These are phyloP conservation scores for Pitta sordida DNA, from an alignment of 2,113 vertebrate genomes.

Conservation along the genomic window DNA sequence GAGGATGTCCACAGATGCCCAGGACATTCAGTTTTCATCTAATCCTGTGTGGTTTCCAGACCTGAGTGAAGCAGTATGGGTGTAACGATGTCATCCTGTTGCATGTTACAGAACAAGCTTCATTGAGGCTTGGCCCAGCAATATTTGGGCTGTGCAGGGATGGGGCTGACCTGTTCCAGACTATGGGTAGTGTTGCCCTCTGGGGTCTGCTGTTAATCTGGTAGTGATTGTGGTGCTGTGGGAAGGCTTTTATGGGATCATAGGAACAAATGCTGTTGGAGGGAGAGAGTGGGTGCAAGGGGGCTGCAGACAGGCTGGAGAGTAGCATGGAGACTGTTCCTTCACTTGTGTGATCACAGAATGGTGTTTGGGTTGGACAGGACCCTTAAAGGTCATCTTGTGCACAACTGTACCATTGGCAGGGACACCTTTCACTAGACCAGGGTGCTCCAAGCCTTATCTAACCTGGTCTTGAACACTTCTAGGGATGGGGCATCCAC, in stretches of 20 bases:
- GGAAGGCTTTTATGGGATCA: neutral
- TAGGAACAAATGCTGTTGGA: neutral
- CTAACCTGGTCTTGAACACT: neutral
- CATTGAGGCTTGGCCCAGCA: neutral
- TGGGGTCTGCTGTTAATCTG: neutral
- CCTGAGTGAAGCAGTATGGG: neutral
- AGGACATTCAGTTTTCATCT: neutral
- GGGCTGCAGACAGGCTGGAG: neutral
- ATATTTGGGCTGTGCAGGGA: neutral
- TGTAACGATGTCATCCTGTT: neutral
- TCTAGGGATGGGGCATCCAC: neutral
- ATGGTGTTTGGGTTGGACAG: neutral
- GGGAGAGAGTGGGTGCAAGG: neutral
- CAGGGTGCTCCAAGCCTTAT: neutral
- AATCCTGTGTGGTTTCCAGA: neutral
- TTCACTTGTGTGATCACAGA: neutral
- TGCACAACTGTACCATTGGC: too few species aligned
- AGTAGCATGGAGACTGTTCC: neutral
- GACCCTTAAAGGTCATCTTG: neutral
- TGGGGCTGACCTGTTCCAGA: neutral
- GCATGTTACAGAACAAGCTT: neutral
- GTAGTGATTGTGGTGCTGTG: neutral
- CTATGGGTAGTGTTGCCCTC: neutral
- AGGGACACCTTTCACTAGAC: neutral
- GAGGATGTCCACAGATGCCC: neutral